These are phyloP conservation scores for Harpalus rufipes DNA, from an alignment of 2,888 invertebrate species.

Conservation along the genomic window DNA sequence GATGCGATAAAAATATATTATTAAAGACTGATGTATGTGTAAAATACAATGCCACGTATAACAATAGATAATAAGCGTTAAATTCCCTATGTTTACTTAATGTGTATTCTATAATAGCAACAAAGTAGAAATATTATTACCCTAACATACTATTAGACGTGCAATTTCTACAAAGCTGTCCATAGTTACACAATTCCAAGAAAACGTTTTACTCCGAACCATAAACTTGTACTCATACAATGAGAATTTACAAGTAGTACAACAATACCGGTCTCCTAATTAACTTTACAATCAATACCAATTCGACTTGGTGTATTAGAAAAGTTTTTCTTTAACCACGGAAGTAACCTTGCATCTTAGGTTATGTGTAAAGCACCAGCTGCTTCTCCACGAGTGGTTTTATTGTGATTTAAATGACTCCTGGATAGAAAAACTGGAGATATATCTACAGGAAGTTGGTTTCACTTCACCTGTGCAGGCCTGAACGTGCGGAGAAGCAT, in stretches of 20 bases:
- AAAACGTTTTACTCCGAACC: background rate
- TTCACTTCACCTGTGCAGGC: conserved; percentile 33
- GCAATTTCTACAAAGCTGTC: background rate
- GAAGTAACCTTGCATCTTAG: background rate
- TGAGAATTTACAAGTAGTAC: background rate
- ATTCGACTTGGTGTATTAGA: background rate
- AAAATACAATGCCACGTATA: too few species aligned
- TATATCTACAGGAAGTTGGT: conserved; percentile 48
- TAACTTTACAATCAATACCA: background rate
- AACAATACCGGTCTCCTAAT: background rate
- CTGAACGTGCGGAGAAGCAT: conserved; percentile 29
- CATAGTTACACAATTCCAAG: background rate
- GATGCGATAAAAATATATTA: too few species aligned
- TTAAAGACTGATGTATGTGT: too few species aligned
- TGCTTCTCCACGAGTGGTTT: conserved; percentile 23
- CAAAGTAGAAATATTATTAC: background rate
- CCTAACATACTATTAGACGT: conserved; percentile 1
- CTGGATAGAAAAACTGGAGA: conserved; percentile 41
- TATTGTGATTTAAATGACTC: conserved; percentile 53
- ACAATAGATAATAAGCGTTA: too few species aligned
- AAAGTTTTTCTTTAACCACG: background rate
- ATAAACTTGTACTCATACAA: background rate
- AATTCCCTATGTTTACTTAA: too few species aligned
- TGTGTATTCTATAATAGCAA: background rate
- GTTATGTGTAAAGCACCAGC: conserved; percentile 13